phyloP scores from a whole-genome alignment of 2,113 vertebrate species.

The Scartelaos histophorus region DNA sequence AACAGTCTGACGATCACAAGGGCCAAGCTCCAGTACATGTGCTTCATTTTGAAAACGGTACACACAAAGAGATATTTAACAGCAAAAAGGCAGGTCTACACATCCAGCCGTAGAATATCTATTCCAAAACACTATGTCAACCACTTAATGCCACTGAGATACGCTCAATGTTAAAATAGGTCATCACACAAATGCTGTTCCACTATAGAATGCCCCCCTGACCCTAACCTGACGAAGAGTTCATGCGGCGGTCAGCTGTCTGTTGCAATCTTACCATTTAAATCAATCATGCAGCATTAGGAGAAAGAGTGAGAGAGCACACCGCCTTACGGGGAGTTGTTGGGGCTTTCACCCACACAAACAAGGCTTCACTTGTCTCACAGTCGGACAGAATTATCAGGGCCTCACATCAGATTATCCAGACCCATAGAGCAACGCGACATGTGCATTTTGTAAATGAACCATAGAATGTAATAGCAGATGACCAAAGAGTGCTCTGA shows the following conservation, averaged over 20 bases:
- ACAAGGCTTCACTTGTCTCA: constrained; percentile 34
- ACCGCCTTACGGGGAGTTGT: not conserved
- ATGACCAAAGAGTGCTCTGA: constrained; percentile 4
- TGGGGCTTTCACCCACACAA: constrained; percentile 4
- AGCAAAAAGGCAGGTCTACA: not conserved
- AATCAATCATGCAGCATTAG: constrained; percentile 12
- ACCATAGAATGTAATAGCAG: constrained; percentile 17
- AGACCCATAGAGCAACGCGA: constrained; percentile 2
- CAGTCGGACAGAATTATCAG: not conserved
- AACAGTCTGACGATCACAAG: not conserved
- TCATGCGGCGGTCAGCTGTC: constrained; percentile 31
- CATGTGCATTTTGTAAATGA: constrained; percentile 31
- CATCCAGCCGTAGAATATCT: not conserved
- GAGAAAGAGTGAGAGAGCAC: not conserved
- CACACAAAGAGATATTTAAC: not conserved
- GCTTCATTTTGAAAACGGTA: not conserved
- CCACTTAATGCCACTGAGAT: not conserved
- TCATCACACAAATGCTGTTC: constrained; percentile 21
- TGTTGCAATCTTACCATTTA: constrained; percentile 10
- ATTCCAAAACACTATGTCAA: not conserved
- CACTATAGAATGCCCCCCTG: not conserved
- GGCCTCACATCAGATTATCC: constrained; percentile 27
- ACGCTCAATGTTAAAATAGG: constrained; percentile 13
- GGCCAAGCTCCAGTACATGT: not conserved
- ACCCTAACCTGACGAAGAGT: constrained; percentile 18